These are phyloP conservation scores for Biston betularia DNA, from an alignment of 2,888 invertebrate genomes.

Conservation along the genomic window DNA sequence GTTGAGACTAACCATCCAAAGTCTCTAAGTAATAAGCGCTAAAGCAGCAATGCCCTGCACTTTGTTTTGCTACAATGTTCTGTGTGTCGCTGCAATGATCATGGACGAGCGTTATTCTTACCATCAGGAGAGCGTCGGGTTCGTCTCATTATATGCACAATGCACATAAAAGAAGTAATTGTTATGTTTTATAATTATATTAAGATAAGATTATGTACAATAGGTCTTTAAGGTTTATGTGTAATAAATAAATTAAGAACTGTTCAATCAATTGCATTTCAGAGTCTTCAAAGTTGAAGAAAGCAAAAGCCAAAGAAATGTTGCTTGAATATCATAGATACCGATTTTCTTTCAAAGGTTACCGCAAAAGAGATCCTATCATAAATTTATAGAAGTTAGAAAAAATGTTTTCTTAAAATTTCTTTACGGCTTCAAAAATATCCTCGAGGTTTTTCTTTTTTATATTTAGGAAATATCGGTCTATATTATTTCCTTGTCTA, in stretches of 20 bases:
- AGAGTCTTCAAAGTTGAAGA: not conserved
- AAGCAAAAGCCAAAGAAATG: conserved; percentile 1
- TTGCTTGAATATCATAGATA: conserved; percentile 13
- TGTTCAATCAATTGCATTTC: not conserved
- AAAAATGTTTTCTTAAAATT: conserved; percentile 26
- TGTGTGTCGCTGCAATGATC: too few species aligned
- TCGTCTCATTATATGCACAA: too few species aligned
- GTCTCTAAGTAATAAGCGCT: too few species aligned
- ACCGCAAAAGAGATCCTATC: conserved; percentile 22
- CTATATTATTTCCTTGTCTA: not conserved
- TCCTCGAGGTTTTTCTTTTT: conserved; percentile 10
- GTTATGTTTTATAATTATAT: too few species aligned
- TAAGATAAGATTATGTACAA: too few species aligned
- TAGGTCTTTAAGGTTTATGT: too few species aligned
- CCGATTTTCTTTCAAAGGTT: conserved; percentile 10
- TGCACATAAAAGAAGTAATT: too few species aligned
- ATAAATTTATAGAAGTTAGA: conserved; percentile 30
- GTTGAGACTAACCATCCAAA: too few species aligned
- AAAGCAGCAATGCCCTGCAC: too few species aligned
- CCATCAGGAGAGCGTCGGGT: too few species aligned
- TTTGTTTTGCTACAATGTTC: too few species aligned
- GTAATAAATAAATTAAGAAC: not conserved
- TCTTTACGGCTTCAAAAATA: conserved; percentile 15
- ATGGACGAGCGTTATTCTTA: too few species aligned
- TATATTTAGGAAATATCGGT: conserved; percentile 7